Percentiles rank a stretch among this genome's conserved stretches.
Evolutionary conservation across 2,113 vertebrate genomes (phyloP).

Genomic region (Gobio gobio): DNA sequence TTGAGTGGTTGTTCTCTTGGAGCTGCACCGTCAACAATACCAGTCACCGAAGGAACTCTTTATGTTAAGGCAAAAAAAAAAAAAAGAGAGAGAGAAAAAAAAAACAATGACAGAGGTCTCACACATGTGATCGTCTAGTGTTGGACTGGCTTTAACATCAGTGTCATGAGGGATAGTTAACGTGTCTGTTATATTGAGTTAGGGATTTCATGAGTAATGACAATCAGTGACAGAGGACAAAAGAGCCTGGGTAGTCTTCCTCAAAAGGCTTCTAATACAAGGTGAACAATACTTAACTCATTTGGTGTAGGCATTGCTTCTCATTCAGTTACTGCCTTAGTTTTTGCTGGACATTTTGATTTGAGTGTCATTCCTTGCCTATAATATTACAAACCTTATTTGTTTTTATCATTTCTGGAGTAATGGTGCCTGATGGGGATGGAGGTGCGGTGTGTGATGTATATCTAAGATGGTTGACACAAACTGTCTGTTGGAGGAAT

Average conservation of each 20-base stretch:
- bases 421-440: slow-evolving; percentile 76
- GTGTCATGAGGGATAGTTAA: slow-evolving; percentile 81
- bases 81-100: slow-evolving; percentile 78
- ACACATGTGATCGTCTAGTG: slow-evolving; percentile 83
- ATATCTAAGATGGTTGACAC: slow-evolving; percentile 30
- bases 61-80: slow-evolving; percentile 78
- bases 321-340: slow-evolving; percentile 82
- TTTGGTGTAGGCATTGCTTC: slow-evolving; percentile 82
- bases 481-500: slow-evolving; percentile 30
- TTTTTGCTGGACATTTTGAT: slow-evolving; percentile 84
- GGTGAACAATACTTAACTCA: slow-evolving; percentile 81
- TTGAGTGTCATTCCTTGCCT: slow-evolving; percentile 88
- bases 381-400: slow-evolving; percentile 78
- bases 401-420: slow-evolving; percentile 75
- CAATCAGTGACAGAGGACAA: slow-evolving; percentile 73
- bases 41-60: slow-evolving; percentile 90
- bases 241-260: slow-evolving; percentile 69
- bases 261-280: slow-evolving; percentile 66
- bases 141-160: slow-evolving; percentile 84
- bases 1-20: slow-evolving; percentile 91
- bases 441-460: slow-evolving; percentile 73
- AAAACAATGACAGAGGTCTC: slow-evolving; percentile 82
- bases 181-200: slow-evolving; percentile 82
- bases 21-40: slow-evolving; percentile 83
- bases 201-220: slow-evolving; percentile 79